phyloP scores from a whole-genome alignment of 1,140 invertebrate genomes.

The Aphelenchoides avenae region DNA sequence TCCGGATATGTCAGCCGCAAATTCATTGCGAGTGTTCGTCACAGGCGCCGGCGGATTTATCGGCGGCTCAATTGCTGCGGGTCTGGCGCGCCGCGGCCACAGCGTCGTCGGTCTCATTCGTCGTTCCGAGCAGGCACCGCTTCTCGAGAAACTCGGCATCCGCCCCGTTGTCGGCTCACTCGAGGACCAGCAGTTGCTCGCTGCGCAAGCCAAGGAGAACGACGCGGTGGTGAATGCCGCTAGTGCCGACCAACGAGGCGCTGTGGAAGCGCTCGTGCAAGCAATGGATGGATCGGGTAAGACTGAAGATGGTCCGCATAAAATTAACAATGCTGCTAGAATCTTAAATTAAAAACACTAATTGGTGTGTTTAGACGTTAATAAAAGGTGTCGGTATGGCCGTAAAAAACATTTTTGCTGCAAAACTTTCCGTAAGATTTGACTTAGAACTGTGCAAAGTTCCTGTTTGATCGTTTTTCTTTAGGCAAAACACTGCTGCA shows the following conservation, averaged over 20 bases:
- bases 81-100: neutral
- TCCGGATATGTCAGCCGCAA: no score
- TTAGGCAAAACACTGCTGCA: no score
- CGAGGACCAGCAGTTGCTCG: constrained; percentile 1
- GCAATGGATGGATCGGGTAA: constrained; percentile 6
- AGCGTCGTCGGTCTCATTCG: neutral
- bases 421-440: no score
- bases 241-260: constrained; percentile 1
- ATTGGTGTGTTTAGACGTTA: no score
- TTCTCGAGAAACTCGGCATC: constrained; percentile 4
- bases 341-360: no score
- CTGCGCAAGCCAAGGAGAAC: neutral
- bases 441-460: no score
- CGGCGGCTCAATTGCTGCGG: constrained; percentile 9
- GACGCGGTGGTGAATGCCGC: constrained; percentile 8
- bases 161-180: neutral
- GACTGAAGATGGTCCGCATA: no score
- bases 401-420: no score
- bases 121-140: constrained; percentile 4
- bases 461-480: no score
- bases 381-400: no score
- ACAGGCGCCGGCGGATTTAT: constrained; percentile 6
- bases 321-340: no score
- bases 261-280: constrained; percentile 1
- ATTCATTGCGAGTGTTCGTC: constrained; percentile 4